Percentiles rank a stretch among this genome's conserved stretches.
Conservation (phyloP, 2,888 invertebrate species). For the Dicyrtomina minuta region DNA sequence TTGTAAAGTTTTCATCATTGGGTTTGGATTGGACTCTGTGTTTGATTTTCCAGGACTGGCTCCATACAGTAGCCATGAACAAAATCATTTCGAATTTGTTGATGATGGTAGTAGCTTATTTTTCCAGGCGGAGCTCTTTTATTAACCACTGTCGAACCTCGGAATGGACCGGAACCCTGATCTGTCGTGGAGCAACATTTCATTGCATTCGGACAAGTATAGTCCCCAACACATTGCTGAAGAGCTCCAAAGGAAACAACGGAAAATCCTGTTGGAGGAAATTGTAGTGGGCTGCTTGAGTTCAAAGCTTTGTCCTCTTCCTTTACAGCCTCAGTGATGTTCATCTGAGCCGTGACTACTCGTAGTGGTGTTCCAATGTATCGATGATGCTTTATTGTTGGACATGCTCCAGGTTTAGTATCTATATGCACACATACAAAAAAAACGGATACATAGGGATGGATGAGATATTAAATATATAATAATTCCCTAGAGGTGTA, state of each 20-base stretch:
- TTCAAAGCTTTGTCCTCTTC: not conserved
- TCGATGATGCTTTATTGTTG: conserved; percentile 18
- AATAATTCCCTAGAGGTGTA: too few species aligned
- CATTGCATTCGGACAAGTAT: conserved; percentile 41
- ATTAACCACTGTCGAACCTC: conserved; percentile 6
- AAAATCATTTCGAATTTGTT: conserved; percentile 12
- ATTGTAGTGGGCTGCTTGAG: not conserved
- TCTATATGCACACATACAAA: too few species aligned
- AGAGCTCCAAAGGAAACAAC: conserved; percentile 11
- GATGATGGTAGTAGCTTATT: not conserved
- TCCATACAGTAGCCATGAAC: conserved; percentile 44
- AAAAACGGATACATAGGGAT: too few species aligned
- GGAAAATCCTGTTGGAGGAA: conserved; percentile 4
- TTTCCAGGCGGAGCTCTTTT: conserved; percentile 4
- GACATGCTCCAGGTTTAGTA: conserved; percentile 41
- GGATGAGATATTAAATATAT: too few species aligned
- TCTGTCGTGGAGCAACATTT: conserved; percentile 41
- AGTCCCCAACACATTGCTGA: conserved; percentile 39
- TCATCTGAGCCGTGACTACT: not conserved
- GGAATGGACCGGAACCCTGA: not conserved
- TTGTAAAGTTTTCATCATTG: not conserved
- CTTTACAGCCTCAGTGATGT: not conserved
- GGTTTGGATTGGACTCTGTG: not conserved
- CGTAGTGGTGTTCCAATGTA: not conserved
- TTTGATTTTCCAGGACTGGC: conserved; percentile 15